Base-by-base conservation (phyloP, 2,113 vertebrate genomes). In the Nestor notabilis region DNA sequence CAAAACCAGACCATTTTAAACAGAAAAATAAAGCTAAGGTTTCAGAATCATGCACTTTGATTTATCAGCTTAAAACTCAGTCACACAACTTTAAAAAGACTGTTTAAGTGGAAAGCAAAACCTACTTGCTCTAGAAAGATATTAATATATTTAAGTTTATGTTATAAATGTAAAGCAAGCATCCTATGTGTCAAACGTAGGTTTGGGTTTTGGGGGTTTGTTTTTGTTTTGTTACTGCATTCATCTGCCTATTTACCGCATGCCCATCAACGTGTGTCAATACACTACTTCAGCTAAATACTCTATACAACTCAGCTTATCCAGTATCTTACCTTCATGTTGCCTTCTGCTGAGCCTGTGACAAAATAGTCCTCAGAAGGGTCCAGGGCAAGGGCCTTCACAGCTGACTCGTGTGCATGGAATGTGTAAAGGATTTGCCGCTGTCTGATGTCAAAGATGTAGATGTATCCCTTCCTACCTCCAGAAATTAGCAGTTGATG, bases 301-400 rank as follows among this genome's bases (percentile, higher is more conserved):
- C 20, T 33, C 12, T 17, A 1, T 16, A 44, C 27, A 27, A 1
- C 8, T 44, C 27, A 1, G 39, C 37, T 31, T n/a, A 63, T 75
- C 49, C 7, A 2, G 3, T 6, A 17, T 25, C 96, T 98, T 97
- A 99, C 99, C 99, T 99, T 99, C 98, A 99, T 99, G 97, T 99
- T 99, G 39, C 99, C 99, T 97, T 99, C 99, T 1, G 99, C 99
- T 0, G 99, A 99, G 61, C 99, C 99, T 0, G 99, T 99, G 52
- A 99, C 98, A 58, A 99, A 99, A 95, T 99, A 99, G 79, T 99
- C 99, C 97, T 99, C 99, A 1, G 98, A 99, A 92, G 98, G 93
- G 83, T 99, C 99, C 95, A 99, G 97, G 1, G 99, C 98, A 27
- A 99, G 98, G 33, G 99, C 99, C 89, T 99, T 99, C 43, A 99